Base-by-base conservation (phyloP, 2,888 invertebrate genomes). In the Silvanus unidentatus region DNA sequence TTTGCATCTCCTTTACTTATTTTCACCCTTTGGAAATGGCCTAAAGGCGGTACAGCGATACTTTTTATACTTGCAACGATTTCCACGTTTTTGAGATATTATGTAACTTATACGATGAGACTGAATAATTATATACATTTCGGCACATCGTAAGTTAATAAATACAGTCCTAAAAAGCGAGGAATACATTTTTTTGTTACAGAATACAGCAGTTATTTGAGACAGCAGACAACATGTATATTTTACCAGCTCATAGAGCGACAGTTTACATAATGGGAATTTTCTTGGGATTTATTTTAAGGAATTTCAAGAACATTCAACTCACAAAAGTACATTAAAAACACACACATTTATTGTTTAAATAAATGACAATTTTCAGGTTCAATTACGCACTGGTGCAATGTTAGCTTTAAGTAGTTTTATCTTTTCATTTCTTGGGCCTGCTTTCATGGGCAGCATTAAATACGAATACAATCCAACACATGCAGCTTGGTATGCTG, bases 261-360 rank as follows among this genome's bases (percentile, higher is more conserved):
- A 82, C 84, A 1, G 82, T 84, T 8, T 84, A 84, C 56, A 78
- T 82, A 35, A 79, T 84, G 73, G 84, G 84, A 15, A 76, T 84
- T 44, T 72, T 79, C 39, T 63, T 82, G 38, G 84, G 81, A 16
- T 81, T 78, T 58, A 60, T 75, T 9, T 65, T 84, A 38, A 73
- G 77, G 48, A 73, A 74, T 49, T 73, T 8, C 8, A 22, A 22
- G 22, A 22, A 22, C 8, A 22, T 22, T 22, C 4, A 22, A 22
- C 22, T 83, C 13, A 73, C 70, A 48, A 71, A 72, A 57, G 78
- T 77, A 32, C 13, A 9, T 32, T 12, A 12, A 12, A 35, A 35
- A 35, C 6, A 35, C 11, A n/a, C n/a, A 12, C 37, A 15, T 13
- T 5, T 22, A 39, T 39, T 39, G 5, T 12, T n/a, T n/a, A n/a